phyloP scores from a whole-genome alignment of 2,797 vertebrate species.

The Oreochromis mossambicus region DNA sequence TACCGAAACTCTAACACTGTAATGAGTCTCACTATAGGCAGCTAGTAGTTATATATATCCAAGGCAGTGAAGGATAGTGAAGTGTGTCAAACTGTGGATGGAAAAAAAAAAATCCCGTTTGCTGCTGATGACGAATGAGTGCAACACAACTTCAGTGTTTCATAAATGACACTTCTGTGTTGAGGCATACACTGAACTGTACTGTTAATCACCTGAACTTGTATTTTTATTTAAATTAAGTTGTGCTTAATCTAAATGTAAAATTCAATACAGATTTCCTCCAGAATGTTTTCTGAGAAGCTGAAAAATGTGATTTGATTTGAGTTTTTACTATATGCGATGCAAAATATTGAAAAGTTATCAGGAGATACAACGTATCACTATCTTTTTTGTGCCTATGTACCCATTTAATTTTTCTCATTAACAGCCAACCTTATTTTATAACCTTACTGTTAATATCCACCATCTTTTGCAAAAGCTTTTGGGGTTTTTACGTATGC shows the following conservation, averaged over 20 bases:
- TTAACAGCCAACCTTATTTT: neutral
- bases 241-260: neutral
- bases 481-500: neutral
- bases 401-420: neutral
- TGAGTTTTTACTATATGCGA: rapidly evolving
- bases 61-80: slow-evolving; percentile 34
- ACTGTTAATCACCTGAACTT: neutral
- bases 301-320: neutral
- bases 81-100: slow-evolving; percentile 45
- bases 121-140: slow-evolving; percentile 21
- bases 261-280: neutral
- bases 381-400: neutral
- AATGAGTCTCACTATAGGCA: slow-evolving; percentile 39
- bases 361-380: neutral
- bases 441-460: neutral
- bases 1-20: slow-evolving; percentile 15
- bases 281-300: neutral
- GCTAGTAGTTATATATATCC: slow-evolving; percentile 49
- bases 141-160: neutral
- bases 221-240: neutral
- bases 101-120: neutral
- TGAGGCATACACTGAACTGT: neutral
- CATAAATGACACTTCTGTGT: slow-evolving; percentile 1
- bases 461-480: neutral
- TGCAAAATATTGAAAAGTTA: neutral